phyloP scores from a whole-genome alignment of 2,888 invertebrate species.

The Tipula vernalis region DNA sequence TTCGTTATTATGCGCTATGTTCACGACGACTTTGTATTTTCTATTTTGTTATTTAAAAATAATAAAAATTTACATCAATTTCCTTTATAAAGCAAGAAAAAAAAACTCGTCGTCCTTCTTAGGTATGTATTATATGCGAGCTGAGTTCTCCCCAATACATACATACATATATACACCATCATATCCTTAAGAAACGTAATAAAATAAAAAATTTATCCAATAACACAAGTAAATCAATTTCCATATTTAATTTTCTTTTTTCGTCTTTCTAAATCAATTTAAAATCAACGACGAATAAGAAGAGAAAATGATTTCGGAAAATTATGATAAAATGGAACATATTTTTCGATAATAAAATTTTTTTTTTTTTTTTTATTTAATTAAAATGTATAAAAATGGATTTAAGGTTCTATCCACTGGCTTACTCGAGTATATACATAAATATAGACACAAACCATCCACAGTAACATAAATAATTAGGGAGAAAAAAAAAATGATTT shows the following conservation, averaged over 20 bases:
- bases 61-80: conserved; percentile 4
- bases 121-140: neutral
- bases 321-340: neutral
- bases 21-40: no score
- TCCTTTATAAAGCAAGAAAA: neutral
- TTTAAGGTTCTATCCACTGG: neutral
- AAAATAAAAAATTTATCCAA: neutral
- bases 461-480: neutral
- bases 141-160: neutral
- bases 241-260: neutral
- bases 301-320: neutral
- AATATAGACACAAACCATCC: neutral
- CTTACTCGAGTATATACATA: neutral
- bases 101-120: neutral
- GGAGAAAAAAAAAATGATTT: neutral
- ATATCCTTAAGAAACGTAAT: neutral
- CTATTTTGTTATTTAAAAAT: neutral
- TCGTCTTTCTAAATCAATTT: neutral
- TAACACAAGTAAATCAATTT: conserved; percentile 4
- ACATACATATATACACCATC: neutral
- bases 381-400: neutral
- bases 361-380: neutral
- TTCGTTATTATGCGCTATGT: neutral
- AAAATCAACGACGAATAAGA: neutral
- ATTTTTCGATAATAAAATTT: neutral